Conservation (phyloP, 2,797 vertebrate species). For the Helostoma temminkii region DNA sequence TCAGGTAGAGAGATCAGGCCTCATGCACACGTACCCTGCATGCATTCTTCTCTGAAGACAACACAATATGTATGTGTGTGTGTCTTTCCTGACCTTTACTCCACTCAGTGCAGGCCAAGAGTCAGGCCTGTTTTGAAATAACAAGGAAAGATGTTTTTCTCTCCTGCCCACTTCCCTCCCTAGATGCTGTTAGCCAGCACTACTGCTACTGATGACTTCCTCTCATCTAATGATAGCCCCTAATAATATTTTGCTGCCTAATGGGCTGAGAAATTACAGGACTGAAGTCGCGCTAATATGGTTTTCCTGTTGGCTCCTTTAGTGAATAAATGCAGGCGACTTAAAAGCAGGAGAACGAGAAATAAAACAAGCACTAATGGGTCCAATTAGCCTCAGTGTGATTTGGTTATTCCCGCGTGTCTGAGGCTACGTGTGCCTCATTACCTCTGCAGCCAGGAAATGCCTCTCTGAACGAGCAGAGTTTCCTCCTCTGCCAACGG, state of each 20-base stretch:
- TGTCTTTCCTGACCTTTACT: slow-evolving; percentile 42
- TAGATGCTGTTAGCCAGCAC: slow-evolving; percentile 12
- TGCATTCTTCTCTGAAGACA: slow-evolving; percentile 7
- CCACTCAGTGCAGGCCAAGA: slow-evolving; percentile 20
- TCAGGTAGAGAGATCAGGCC: slow-evolving; percentile 22
- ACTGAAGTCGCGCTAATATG: slow-evolving; percentile 5
- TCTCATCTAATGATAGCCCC: slow-evolving; percentile 35
- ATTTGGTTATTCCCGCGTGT: slow-evolving; percentile 35
- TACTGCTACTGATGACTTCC: slow-evolving; percentile 27
- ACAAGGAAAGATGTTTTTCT: slow-evolving; percentile 8
- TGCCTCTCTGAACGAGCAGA: slow-evolving; percentile 47
- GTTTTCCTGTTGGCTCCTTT: slow-evolving; percentile 36
- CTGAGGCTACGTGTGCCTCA: slow-evolving; percentile 45
- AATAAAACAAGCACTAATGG: background rate
- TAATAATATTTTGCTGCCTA: slow-evolving; percentile 29
- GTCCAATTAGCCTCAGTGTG: slow-evolving; percentile 34
- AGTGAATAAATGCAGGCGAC: slow-evolving; percentile 1
- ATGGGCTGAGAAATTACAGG: slow-evolving; percentile 27
- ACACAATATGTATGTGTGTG: background rate
- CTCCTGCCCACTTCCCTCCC: background rate
- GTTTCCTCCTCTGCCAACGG: slow-evolving; percentile 27
- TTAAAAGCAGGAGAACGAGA: background rate
- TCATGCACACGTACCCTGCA: no score
- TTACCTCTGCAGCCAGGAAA: slow-evolving; percentile 67
- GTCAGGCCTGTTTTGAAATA: slow-evolving; percentile 39